Conservation (phyloP, 2,797 vertebrate species). For the Melanotaenia maccullochi region DNA sequence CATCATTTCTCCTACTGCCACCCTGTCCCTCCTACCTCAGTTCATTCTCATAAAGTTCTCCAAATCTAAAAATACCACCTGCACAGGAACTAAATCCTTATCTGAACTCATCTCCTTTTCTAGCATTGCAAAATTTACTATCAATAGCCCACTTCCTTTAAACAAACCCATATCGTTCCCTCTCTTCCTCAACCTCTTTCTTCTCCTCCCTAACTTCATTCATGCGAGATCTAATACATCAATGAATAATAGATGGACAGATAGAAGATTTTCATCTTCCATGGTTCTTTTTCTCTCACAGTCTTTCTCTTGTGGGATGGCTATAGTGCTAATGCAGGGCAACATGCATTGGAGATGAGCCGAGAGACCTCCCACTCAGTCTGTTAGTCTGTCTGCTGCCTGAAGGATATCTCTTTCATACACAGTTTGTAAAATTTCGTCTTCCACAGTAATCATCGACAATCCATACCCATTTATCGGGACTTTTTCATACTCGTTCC, state of each 20-base stretch:
- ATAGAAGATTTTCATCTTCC: constrained; percentile 79
- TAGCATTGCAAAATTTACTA: constrained; percentile 25
- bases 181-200: constrained; percentile 20
- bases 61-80: constrained; percentile 54
- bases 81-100: constrained; percentile 29
- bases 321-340: constrained; percentile 78
- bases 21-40: neutral
- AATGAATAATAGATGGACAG: constrained; percentile 86
- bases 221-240: constrained; percentile 81
- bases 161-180: constrained; percentile 24
- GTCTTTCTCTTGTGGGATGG: constrained; percentile 65
- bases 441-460: constrained; percentile 32
- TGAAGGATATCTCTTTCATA: constrained; percentile 52
- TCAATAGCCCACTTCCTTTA: constrained; percentile 22
- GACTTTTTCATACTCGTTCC: constrained; percentile 1
- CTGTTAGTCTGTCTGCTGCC: constrained; percentile 73
- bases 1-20: neutral
- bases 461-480: neutral
- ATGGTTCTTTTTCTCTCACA: constrained; percentile 68
- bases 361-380: constrained; percentile 79
- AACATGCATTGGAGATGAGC: constrained; percentile 81
- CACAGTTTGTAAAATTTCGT: constrained; percentile 25
- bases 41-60: constrained; percentile 28
- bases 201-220: constrained; percentile 61
- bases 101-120: constrained; percentile 57